These are phyloP conservation scores for Pyrrhura leucotis DNA, from an alignment of 2,797 vertebrate species.

Conservation along the genomic window DNA sequence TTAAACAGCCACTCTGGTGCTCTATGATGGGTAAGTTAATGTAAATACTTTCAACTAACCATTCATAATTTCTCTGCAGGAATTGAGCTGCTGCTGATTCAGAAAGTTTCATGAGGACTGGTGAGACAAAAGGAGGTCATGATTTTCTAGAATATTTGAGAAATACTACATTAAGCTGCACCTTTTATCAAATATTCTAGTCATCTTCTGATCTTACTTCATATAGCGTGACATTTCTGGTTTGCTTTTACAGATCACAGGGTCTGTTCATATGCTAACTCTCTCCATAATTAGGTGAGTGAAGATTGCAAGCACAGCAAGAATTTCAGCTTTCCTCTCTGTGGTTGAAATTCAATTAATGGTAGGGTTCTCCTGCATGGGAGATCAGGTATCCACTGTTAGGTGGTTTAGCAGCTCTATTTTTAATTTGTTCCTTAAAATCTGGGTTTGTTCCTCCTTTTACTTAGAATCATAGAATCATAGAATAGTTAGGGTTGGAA, in stretches of 20 bases:
- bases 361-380: neutral
- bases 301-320: neutral
- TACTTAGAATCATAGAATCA: neutral
- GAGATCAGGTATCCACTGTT: neutral
- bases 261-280: conserved; percentile 19
- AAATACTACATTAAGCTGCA: neutral
- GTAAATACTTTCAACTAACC: neutral
- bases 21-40: neutral
- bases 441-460: neutral
- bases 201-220: neutral
- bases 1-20: neutral
- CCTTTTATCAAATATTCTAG: conserved; percentile 7
- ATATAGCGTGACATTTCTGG: conserved; percentile 14
- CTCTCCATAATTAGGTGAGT: conserved; percentile 3
- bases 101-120: neutral
- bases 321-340: conserved; percentile 14
- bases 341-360: neutral
- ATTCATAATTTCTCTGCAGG: neutral
- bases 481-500: too few species aligned
- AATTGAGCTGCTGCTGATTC: conserved; percentile 12
- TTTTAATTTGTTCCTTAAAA: conserved; percentile 24
- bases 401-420: neutral
- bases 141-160: conserved; percentile 19
- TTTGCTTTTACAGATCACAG: conserved; percentile 36
- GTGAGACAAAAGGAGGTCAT: neutral